phyloP scores from a whole-genome alignment of 2,797 vertebrate genomes.

The Sebastes goodei region DNA sequence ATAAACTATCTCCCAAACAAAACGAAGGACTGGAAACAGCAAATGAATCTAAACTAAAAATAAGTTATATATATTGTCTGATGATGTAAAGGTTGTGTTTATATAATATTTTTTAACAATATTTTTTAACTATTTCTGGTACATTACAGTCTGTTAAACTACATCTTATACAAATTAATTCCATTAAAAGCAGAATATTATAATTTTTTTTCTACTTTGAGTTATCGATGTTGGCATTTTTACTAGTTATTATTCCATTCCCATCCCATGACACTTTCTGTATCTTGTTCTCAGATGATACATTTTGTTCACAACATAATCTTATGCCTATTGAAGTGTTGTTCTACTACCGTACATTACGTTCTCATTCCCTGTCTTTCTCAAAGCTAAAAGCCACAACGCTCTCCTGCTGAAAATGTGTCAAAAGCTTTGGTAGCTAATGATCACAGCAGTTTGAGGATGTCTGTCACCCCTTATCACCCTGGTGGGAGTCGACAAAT shows the following conservation, averaged over 20 bases:
- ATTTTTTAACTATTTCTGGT: not conserved
- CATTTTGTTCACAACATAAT: not conserved
- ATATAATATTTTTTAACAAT: not conserved
- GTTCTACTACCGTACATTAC: not conserved
- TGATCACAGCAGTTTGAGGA: conserved; percentile 50
- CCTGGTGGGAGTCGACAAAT: conserved; percentile 52
- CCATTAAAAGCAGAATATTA: not conserved
- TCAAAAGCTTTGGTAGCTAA: conserved; percentile 43
- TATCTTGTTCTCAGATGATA: not conserved
- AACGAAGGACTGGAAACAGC: no score
- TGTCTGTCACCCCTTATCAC: conserved; percentile 47
- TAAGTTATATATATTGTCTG: not conserved
- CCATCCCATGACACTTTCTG: not conserved
- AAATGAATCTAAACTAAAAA: no score
- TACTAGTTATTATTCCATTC: not conserved
- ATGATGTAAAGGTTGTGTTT: not conserved
- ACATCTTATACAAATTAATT: not conserved
- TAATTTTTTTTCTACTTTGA: not conserved
- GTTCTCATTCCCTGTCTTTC: not conserved
- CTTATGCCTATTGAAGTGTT: not conserved
- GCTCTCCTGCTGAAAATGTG: conserved; percentile 28
- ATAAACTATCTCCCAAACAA: no score
- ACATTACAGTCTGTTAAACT: not conserved
- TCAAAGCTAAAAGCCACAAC: conserved; percentile 23
- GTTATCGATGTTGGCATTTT: not conserved